A percentile compares a stretch with the other conserved stretches of the same genome.
phyloP scores from a whole-genome alignment of 2,797 vertebrate species.

The Argentina silus region DNA sequence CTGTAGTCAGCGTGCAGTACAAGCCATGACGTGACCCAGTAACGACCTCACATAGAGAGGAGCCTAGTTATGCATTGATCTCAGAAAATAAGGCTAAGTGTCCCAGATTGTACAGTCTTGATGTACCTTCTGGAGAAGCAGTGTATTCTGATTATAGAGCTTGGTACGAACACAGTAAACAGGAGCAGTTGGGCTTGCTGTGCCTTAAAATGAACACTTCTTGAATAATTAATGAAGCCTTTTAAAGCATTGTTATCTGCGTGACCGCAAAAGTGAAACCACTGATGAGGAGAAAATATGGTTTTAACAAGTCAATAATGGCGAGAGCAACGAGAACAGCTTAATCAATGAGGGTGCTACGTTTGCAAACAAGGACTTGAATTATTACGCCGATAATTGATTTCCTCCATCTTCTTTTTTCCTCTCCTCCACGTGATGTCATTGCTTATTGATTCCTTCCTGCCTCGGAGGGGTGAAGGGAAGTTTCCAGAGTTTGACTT shows the following conservation, averaged over 20 bases:
- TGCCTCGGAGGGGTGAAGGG: constrained; percentile 67
- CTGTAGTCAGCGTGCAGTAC: constrained; percentile 40
- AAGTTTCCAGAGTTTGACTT: constrained; percentile 87
- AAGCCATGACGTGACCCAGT: constrained; percentile 65
- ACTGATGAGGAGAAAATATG: constrained; percentile 81
- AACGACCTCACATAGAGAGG: constrained; percentile 75
- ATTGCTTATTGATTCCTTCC: constrained; percentile 73
- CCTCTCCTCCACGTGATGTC: constrained; percentile 71
- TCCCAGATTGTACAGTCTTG: constrained; percentile 72
- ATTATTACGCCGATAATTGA: constrained; percentile 80
- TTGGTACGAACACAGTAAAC: constrained; percentile 60
- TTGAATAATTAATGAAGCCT: constrained; percentile 77
- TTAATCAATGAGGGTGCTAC: constrained; percentile 79
- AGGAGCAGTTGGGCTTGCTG: constrained; percentile 64
- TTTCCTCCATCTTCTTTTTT: constrained; percentile 1
- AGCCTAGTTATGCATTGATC: constrained; percentile 77
- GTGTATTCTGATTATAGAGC: constrained; percentile 56
- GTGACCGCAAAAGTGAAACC: constrained; percentile 70
- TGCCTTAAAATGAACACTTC: constrained; percentile 70
- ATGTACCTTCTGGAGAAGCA: constrained; percentile 75
- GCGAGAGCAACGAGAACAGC: constrained; percentile 73
- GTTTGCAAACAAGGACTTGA: constrained; percentile 83
- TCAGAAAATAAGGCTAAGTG: constrained; percentile 75
- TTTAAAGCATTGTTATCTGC: constrained; percentile 68
- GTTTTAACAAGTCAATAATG: constrained; percentile 83